Conservation (phyloP, 2,113 vertebrate species). For the Recurvirostra avosetta region DNA sequence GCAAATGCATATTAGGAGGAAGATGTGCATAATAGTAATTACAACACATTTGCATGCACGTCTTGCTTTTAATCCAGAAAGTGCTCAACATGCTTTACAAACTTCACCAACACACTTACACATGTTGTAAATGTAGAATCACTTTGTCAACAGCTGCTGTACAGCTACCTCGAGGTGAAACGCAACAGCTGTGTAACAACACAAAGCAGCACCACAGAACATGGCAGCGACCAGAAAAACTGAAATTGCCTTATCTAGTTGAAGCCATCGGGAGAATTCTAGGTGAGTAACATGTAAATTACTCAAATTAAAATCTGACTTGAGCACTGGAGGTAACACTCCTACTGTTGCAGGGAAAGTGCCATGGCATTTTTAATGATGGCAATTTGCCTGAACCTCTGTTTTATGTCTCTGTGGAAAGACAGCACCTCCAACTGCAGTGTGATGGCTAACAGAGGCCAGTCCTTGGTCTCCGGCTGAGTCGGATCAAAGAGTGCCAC, state of each 20-base stretch:
- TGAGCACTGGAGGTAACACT: background rate
- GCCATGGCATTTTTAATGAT: background rate
- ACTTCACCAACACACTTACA: background rate
- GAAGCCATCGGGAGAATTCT: background rate
- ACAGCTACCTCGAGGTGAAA: slow-evolving; percentile 41
- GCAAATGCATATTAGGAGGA: background rate
- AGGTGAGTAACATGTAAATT: background rate
- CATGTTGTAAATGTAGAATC: slow-evolving; percentile 33
- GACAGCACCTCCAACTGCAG: background rate
- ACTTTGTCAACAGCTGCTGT: slow-evolving; percentile 43
- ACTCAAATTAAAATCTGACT: background rate
- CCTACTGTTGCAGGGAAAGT: background rate
- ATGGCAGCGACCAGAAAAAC: background rate
- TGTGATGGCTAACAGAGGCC: background rate
- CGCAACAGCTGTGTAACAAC: background rate
- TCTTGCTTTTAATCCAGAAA: background rate
- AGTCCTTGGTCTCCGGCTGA: rapidly evolving
- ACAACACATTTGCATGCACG: background rate
- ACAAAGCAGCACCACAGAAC: background rate
- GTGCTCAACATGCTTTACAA: background rate
- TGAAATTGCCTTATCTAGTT: background rate
- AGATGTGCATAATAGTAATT: background rate
- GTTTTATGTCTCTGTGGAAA: background rate
- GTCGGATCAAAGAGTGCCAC: background rate
- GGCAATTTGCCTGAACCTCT: background rate